These are phyloP conservation scores for Corbicula japonica DNA, from an alignment of 2,888 invertebrate genomes.

Conservation along the genomic window DNA sequence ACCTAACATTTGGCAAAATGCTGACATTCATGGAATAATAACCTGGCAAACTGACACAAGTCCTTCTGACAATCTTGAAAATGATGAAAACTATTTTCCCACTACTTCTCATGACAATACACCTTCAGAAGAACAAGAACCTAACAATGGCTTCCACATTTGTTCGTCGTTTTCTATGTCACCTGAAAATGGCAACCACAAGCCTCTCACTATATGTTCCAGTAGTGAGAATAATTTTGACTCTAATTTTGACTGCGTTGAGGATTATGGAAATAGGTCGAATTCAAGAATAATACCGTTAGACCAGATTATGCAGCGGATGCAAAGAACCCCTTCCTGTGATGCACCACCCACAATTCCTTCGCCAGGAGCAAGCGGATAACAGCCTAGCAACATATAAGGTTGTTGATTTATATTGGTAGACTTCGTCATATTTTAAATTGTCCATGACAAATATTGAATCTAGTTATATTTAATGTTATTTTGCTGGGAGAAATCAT, in stretches of 20 bases:
- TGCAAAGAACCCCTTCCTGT: conserved; percentile 52
- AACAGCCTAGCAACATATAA: no score
- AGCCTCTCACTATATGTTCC: no score
- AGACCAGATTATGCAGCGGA: conserved; percentile 46
- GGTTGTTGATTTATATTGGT: no score
- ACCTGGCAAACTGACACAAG: conserved; percentile 80
- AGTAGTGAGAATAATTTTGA: no score
- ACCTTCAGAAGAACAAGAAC: conserved; percentile 70
- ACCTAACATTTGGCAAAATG: conserved; percentile 73
- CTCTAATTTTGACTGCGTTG: conserved; percentile 30
- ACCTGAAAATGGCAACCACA: no score
- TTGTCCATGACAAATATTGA: no score
- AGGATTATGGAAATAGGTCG: conserved; percentile 34
- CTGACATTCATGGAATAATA: conserved; percentile 64
- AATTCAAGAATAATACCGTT: conserved; percentile 47
- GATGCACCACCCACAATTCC: conserved; percentile 46
- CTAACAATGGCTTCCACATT: conserved; percentile 26
- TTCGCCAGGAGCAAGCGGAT: conserved; percentile 62
- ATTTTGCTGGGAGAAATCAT: no score
- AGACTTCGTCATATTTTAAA: no score
- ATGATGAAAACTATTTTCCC: conserved; percentile 72
- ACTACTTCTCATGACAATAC: conserved; percentile 75
- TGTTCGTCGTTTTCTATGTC: conserved; percentile 30
- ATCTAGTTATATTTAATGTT: no score
- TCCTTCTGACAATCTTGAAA: conserved; percentile 80